Percentiles rank a stretch among this genome's conserved stretches.
phyloP scores from a whole-genome alignment of 2,888 invertebrate species.

The Conus canariensis region DNA sequence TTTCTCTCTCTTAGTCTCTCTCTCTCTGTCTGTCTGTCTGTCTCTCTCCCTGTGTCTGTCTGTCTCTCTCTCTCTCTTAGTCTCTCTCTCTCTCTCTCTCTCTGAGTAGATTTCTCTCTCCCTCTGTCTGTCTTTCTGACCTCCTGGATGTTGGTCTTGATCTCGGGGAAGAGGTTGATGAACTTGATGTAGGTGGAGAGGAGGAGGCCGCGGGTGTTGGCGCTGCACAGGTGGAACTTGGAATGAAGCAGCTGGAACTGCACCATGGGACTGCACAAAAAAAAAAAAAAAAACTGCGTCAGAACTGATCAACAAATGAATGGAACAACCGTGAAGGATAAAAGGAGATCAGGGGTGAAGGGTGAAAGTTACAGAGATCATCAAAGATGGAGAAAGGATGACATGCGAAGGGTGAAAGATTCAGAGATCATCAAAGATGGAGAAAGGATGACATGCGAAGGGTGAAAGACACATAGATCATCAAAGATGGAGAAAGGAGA shows the following conservation, averaged over 20 bases:
- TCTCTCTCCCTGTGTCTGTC: no score
- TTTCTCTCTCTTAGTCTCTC: no score
- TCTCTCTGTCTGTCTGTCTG: no score
- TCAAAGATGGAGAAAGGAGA: no score
- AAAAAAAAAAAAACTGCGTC: neutral
- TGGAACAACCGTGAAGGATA: neutral
- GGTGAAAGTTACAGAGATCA: neutral
- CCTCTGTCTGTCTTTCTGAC: constrained; percentile 81
- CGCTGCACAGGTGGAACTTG: constrained; percentile 98
- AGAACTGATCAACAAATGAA: neutral
- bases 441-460: neutral
- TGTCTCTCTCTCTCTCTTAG: no score
- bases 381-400: no score
- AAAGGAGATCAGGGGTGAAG: neutral
- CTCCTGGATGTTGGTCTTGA: constrained; percentile 96
- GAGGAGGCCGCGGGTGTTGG: constrained; percentile 96
- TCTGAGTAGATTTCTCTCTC: no score
- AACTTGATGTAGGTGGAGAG: constrained; percentile 99
- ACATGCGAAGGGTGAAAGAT: no score
- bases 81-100: no score
- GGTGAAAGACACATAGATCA: neutral
- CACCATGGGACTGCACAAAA: constrained; percentile 88
- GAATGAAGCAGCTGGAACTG: constrained; percentile 99
- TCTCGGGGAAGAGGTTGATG: constrained; percentile 99
- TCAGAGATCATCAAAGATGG: no score